Evolutionary conservation across 2,888 invertebrate species (phyloP).

Genomic region (Tenthredo livida): DNA sequence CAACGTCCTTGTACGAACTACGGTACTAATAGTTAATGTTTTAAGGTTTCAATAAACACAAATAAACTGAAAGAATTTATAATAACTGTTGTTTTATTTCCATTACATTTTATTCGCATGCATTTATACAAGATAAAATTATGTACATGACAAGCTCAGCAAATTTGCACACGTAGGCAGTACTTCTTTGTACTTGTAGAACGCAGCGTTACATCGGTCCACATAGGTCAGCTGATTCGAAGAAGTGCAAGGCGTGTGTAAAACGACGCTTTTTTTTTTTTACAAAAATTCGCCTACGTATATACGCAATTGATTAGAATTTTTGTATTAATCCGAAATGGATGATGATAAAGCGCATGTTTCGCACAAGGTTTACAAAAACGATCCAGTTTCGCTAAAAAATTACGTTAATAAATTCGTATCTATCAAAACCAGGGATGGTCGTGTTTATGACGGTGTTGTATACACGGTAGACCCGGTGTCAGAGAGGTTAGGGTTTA

Average conservation of each 20-base stretch:
- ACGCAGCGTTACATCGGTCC: background rate
- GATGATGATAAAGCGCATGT: constrained; percentile 48
- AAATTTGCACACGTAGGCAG: background rate
- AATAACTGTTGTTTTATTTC: background rate
- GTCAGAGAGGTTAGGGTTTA: constrained; percentile 73
- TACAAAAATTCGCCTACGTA: background rate
- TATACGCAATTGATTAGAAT: background rate
- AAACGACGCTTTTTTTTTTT: background rate
- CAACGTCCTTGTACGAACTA: background rate
- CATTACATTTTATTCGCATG: background rate
- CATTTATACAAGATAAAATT: background rate
- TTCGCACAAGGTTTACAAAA: constrained; percentile 70
- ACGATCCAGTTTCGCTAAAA: constrained; percentile 71
- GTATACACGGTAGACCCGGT: constrained; percentile 76
- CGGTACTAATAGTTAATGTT: background rate
- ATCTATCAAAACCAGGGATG: constrained; percentile 66
- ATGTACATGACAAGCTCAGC: too few species aligned
- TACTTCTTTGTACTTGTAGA: too few species aligned
- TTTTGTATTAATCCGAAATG: background rate
- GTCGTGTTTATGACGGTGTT: constrained; percentile 66
- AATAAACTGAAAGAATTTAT: background rate
- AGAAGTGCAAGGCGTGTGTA: background rate
- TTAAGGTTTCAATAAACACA: background rate
- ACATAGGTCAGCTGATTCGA: background rate
- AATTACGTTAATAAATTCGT: constrained; percentile 72